Evolutionary conservation across 2,113 vertebrate genomes (phyloP).

Genomic region (Etheostoma spectabile): DNA sequence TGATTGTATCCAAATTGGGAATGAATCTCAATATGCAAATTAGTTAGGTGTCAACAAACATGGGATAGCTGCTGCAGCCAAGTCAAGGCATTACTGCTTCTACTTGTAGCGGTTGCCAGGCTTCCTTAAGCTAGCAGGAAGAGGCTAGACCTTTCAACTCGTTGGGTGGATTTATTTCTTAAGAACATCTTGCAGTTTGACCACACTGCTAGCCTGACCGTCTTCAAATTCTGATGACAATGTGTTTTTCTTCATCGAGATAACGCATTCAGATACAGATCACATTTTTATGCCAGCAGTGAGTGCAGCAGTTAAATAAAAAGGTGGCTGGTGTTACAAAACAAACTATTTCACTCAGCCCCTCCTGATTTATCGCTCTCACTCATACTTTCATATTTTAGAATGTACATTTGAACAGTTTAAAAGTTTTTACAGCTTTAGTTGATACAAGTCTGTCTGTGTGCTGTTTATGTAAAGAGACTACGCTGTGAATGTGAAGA

Average conservation of each 20-base stretch:
- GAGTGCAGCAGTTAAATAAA: slow-evolving; percentile 40
- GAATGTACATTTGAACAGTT: neutral
- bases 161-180: neutral
- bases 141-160: neutral
- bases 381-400: neutral
- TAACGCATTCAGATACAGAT: too few species aligned
- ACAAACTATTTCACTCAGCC: slow-evolving; percentile 41
- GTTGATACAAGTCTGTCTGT: slow-evolving; percentile 1
- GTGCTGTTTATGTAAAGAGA: slow-evolving; percentile 11
- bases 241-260: too few species aligned
- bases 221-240: too few species aligned
- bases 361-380: slow-evolving; percentile 22
- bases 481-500: slow-evolving; percentile 2
- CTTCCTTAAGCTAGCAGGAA: neutral
- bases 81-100: neutral
- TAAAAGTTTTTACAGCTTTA: slow-evolving; percentile 6
- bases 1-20: neutral
- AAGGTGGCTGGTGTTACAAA: slow-evolving; percentile 64
- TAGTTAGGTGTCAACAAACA: neutral
- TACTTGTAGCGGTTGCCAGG: neutral
- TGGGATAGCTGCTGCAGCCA: neutral
- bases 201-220: too few species aligned
- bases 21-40: neutral
- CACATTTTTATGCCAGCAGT: neutral
- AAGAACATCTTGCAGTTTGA: too few species aligned